phyloP scores from a whole-genome alignment of 2,113 vertebrate genomes.

The Hylia prasina region DNA sequence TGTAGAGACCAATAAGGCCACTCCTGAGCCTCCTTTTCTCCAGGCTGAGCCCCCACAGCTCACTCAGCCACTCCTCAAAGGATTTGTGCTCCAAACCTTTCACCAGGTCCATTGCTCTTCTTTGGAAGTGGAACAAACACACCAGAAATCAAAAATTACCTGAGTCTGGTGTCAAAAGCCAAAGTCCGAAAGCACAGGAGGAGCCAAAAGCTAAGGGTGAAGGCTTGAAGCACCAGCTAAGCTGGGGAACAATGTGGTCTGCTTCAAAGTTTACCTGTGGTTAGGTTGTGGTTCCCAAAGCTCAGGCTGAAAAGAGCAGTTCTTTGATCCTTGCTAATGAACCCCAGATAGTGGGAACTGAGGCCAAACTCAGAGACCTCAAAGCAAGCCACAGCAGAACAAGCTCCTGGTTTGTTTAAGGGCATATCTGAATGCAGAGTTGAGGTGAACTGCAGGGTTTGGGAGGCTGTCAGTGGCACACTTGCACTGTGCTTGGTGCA shows the following conservation, averaged over 20 bases:
- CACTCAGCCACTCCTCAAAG: neutral
- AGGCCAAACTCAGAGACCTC: neutral
- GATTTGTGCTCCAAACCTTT: neutral
- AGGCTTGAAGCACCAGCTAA: neutral
- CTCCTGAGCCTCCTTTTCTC: neutral
- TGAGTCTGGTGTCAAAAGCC: neutral
- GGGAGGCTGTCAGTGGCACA: neutral
- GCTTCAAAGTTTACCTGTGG: conserved; percentile 3
- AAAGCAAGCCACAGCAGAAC: neutral
- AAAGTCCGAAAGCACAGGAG: neutral
- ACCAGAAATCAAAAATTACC: neutral
- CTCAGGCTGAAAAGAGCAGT: neutral
- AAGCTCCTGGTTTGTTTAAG: neutral
- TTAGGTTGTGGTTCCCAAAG: neutral
- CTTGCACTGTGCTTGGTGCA: neutral
- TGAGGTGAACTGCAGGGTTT: neutral
- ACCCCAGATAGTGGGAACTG: neutral
- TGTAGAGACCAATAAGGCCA: neutral
- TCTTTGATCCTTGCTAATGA: conserved; percentile 18
- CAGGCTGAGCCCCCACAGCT: neutral
- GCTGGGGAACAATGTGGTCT: neutral
- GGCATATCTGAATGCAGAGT: neutral
- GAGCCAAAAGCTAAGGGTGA: neutral
- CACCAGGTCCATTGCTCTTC: neutral
- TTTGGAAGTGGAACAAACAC: neutral